These are phyloP conservation scores for Coturnix japonica DNA, from an alignment of 2,113 vertebrate genomes.

Conservation along the genomic window DNA sequence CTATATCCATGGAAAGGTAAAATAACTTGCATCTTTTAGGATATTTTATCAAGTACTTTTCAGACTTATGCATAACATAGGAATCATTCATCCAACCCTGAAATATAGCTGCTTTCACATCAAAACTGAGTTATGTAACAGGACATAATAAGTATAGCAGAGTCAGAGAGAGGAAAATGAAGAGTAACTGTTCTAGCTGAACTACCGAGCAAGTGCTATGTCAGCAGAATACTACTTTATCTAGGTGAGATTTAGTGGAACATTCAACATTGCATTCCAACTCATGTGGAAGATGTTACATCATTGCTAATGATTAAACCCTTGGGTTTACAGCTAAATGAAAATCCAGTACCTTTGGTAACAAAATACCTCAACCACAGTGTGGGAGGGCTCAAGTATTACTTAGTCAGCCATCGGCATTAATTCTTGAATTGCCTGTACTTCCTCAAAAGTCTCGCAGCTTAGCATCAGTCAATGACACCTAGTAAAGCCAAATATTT, in stretches of 20 bases:
- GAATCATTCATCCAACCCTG: not conserved
- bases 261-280: not conserved
- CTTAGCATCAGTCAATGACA: not conserved
- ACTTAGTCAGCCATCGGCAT: not conserved
- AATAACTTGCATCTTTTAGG: conserved; percentile 1
- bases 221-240: not conserved
- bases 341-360: not conserved
- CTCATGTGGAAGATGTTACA: fast-evolving
- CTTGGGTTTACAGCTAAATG: not conserved
- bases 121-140: not conserved
- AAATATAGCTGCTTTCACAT: conserved; percentile 19
- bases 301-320: not conserved
- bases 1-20: not conserved
- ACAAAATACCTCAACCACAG: not conserved
- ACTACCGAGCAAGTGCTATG: not conserved
- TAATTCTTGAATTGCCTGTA: not conserved
- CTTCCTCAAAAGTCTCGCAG: not conserved
- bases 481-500: not conserved
- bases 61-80: not conserved
- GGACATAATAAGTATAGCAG: not conserved
- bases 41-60: conserved; percentile 5
- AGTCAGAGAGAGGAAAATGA: not conserved
- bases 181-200: not conserved
- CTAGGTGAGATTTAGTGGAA: conserved; percentile 12
- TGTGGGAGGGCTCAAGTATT: not conserved